These are phyloP conservation scores for Hippocampus comes DNA, from an alignment of 2,113 vertebrate genomes.

Conservation along the genomic window DNA sequence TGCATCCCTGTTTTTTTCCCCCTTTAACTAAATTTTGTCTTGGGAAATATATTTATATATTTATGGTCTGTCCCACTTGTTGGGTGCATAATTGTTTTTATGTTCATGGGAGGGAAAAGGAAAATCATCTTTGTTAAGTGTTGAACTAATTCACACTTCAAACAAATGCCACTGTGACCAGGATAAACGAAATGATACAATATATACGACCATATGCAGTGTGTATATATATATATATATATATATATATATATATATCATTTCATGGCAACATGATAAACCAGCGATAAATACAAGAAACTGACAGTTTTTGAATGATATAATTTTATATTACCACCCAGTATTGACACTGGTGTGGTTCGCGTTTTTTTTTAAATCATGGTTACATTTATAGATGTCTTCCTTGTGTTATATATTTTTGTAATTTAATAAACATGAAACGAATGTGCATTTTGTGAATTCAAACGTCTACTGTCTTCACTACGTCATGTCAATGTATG, in stretches of 20 bases:
- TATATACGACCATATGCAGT: background rate
- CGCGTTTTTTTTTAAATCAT: background rate
- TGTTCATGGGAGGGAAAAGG: background rate
- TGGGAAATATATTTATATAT: background rate
- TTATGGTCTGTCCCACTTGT: background rate
- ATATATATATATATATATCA: too few species aligned
- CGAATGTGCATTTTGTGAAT: background rate
- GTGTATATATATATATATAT: too few species aligned
- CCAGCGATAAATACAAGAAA: background rate
- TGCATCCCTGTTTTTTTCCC: background rate
- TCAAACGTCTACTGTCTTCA: background rate
- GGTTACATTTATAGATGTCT: background rate
- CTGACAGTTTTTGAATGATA: background rate
- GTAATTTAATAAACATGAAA: background rate
- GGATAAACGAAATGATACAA: background rate
- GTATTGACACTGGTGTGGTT: background rate
- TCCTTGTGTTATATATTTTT: background rate
- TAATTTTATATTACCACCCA: background rate
- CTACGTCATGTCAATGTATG: background rate
- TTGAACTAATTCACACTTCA: background rate
- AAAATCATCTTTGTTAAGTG: background rate
- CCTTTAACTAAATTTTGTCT: background rate
- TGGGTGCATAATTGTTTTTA: background rate
- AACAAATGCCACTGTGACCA: background rate
- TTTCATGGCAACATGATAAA: background rate